A percentile compares a stretch with the other conserved stretches of the same genome.
These are phyloP conservation scores for Apamea monoglypha DNA, from an alignment of 2,888 invertebrate species.

Conservation along the genomic window DNA sequence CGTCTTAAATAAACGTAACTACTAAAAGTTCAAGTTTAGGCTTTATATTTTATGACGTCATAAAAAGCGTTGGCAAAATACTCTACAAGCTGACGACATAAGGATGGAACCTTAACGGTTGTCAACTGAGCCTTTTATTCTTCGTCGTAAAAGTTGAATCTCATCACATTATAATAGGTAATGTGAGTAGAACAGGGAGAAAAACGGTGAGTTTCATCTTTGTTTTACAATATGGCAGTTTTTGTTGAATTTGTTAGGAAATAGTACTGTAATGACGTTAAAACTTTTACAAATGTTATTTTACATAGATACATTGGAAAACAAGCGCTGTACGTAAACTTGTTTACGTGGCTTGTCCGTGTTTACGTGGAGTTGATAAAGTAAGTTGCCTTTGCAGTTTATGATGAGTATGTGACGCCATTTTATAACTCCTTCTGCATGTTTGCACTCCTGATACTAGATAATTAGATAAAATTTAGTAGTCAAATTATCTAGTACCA, in stretches of 20 bases:
- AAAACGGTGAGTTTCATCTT: not conserved
- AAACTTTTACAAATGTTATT: not conserved
- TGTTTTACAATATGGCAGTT: not conserved
- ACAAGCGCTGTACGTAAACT: not conserved
- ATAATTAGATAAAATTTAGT: too few species aligned
- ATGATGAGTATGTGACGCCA: not conserved
- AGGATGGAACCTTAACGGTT: constrained; percentile 47
- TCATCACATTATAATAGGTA: constrained; percentile 40
- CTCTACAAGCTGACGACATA: constrained; percentile 51
- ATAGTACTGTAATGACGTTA: not conserved
- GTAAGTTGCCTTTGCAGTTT: not conserved
- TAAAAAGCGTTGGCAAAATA: constrained; percentile 50
- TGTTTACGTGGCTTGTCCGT: too few species aligned
- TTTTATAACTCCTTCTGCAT: constrained; percentile 6
- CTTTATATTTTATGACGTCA: constrained; percentile 42
- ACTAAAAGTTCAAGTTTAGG: constrained; percentile 21
- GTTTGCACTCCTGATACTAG: not conserved
- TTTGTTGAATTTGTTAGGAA: not conserved
- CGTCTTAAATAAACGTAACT: constrained; percentile 15
- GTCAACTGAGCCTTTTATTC: constrained; percentile 56
- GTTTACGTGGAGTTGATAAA: not conserved
- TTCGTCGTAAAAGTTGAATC: constrained; percentile 53
- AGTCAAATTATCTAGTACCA: too few species aligned
- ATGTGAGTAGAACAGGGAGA: constrained; percentile 5
- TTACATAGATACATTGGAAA: not conserved